phyloP scores from a whole-genome alignment of 1,140 invertebrate genomes.

The Dinoponera quadriceps region DNA sequence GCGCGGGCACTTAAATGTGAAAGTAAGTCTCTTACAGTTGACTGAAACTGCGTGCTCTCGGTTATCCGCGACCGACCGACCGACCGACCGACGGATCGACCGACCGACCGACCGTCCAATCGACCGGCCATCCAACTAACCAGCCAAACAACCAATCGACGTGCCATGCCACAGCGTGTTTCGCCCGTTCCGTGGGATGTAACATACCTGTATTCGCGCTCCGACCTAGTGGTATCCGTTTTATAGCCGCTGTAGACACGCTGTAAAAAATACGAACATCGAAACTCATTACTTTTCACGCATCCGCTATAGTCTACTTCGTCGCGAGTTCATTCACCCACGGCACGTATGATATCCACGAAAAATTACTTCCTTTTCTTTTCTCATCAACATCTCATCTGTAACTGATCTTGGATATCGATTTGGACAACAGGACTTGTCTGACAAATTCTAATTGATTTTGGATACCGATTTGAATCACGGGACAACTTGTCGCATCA shows the following conservation, averaged over 20 bases:
- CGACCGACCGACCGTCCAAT: no score
- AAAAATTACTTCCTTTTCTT: no score
- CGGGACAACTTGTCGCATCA: not conserved
- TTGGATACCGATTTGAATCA: no score
- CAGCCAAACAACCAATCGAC: not conserved
- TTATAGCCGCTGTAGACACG: not conserved
- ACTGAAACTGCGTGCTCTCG: conserved; percentile 79
- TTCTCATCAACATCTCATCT: no score
- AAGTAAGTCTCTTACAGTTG: conserved; percentile 82
- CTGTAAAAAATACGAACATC: not conserved
- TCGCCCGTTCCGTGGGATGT: conserved; percentile 20
- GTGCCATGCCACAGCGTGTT: conserved; percentile 44
- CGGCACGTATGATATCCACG: no score
- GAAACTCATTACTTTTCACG: not conserved
- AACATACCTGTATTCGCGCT: not conserved
- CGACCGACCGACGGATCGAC: no score
- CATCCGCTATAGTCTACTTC: not conserved
- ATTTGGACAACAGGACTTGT: no score
- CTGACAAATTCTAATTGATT: no score
- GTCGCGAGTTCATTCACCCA: conserved; percentile 10
- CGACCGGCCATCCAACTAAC: no score
- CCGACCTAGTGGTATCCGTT: not conserved
- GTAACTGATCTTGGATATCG: no score
- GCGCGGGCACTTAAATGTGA: conserved; percentile 76
- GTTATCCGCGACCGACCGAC: conserved; percentile 17